Conservation (phyloP, 53 echinoderm and acorn worm genomes). For the Antedon mediterranea region DNA sequence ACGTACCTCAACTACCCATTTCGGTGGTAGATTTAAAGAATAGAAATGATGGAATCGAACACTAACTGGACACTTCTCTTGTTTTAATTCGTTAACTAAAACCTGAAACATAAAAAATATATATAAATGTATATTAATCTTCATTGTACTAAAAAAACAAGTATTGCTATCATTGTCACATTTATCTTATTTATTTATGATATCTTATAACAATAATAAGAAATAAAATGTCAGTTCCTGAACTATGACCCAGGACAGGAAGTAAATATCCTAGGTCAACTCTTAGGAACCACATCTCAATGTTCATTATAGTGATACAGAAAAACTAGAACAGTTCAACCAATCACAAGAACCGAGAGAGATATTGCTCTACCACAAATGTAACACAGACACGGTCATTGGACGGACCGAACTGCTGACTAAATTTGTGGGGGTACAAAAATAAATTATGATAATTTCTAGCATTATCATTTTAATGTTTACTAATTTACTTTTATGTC, state of each 20-base stretch:
- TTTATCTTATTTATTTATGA: background rate
- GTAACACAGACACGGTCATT: background rate
- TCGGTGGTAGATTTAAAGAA: constrained; percentile 65
- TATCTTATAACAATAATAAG: background rate
- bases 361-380: background rate
- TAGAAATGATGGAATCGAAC: constrained; percentile 59
- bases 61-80: constrained; percentile 31
- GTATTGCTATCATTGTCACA: too few relatives aligned
- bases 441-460: too few relatives aligned
- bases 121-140: too few relatives aligned
- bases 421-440: too few relatives aligned
- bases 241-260: background rate
- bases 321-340: background rate
- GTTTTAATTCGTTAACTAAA: constrained; percentile 57
- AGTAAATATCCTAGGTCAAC: background rate
- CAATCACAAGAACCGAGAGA: background rate
- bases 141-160: too few relatives aligned
- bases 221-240: background rate
- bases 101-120: constrained; percentile 17
- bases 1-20: constrained; percentile 76
- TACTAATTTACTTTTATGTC: too few relatives aligned
- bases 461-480: too few relatives aligned
- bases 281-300: background rate
- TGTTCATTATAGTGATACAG: background rate
- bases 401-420: background rate